A percentile compares a stretch with the other conserved stretches of the same genome.
These are phyloP conservation scores for Helogale parvula DNA, from an alignment of 2,113 vertebrate species.

Conservation along the genomic window DNA sequence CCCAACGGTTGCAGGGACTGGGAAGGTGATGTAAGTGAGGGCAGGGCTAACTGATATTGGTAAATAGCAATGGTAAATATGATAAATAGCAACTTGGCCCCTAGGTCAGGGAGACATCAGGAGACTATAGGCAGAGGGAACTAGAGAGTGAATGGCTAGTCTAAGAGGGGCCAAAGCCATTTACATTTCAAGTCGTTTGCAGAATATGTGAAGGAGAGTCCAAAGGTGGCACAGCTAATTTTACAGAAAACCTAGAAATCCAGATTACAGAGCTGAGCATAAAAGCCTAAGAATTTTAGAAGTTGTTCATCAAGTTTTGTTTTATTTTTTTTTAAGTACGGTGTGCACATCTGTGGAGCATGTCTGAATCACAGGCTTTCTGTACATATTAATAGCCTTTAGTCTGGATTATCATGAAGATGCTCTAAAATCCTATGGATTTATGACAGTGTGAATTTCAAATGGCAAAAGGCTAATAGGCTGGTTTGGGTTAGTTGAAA, in stretches of 20 bases:
- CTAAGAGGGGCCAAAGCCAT: background rate
- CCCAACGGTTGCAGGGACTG: background rate
- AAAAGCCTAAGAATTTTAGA: background rate
- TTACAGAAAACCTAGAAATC: background rate
- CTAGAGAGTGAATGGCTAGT: background rate
- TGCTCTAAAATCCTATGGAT: background rate
- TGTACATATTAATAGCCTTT: background rate
- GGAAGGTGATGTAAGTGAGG: background rate
- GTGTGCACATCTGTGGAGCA: background rate
- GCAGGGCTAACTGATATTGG: background rate
- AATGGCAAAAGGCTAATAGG: conserved; percentile 4
- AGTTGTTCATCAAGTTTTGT: background rate
- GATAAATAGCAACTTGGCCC: background rate
- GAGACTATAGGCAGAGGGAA: background rate
- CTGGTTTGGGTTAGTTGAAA: background rate
- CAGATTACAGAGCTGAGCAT: background rate
- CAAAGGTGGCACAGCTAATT: background rate
- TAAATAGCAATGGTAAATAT: background rate
- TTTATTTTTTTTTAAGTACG: background rate
- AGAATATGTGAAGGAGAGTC: background rate
- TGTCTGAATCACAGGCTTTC: background rate
- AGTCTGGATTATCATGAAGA: background rate
- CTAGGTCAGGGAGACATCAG: background rate
- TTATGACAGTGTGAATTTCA: background rate
- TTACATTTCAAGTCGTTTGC: background rate